A percentile compares a stretch with the other conserved stretches of the same genome.
phyloP scores from a whole-genome alignment of 2,113 vertebrate species.

The Strix aluco region DNA sequence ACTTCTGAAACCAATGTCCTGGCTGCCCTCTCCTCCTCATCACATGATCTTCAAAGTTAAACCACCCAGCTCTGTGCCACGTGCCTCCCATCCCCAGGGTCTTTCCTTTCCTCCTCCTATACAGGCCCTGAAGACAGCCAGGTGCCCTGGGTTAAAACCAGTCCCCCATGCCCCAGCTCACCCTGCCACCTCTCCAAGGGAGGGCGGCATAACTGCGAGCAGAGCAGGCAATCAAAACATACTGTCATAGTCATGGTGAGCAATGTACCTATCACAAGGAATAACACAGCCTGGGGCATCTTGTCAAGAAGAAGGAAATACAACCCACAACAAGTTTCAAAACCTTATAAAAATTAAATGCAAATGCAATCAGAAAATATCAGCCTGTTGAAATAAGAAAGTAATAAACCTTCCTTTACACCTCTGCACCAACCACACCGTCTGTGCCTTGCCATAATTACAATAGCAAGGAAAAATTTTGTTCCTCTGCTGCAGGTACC shows the following conservation, averaged over 20 bases:
- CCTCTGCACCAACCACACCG: background rate
- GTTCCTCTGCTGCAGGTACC: background rate
- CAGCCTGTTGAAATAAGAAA: background rate
- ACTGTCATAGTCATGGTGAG: background rate
- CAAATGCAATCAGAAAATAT: background rate
- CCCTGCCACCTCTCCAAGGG: rapidly evolving
- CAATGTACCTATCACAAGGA: background rate
- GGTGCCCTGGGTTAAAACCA: background rate
- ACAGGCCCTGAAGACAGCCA: background rate
- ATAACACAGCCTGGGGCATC: background rate
- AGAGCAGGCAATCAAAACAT: background rate
- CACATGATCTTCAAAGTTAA: background rate
- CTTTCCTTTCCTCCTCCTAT: rapidly evolving
- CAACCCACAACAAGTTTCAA: background rate
- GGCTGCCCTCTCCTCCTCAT: background rate
- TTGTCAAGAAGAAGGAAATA: background rate
- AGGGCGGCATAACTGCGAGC: rapidly evolving
- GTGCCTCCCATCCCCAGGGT: rapidly evolving
- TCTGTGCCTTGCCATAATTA: background rate
- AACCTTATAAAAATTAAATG: background rate
- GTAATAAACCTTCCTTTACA: background rate
- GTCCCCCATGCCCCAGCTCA: rapidly evolving
- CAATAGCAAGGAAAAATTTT: background rate
- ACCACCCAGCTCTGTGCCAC: background rate
- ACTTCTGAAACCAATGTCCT: background rate